These are phyloP conservation scores for Paramuricea clavata DNA, from an alignment of 92 coral and sea anemone species.

Conservation along the genomic window DNA sequence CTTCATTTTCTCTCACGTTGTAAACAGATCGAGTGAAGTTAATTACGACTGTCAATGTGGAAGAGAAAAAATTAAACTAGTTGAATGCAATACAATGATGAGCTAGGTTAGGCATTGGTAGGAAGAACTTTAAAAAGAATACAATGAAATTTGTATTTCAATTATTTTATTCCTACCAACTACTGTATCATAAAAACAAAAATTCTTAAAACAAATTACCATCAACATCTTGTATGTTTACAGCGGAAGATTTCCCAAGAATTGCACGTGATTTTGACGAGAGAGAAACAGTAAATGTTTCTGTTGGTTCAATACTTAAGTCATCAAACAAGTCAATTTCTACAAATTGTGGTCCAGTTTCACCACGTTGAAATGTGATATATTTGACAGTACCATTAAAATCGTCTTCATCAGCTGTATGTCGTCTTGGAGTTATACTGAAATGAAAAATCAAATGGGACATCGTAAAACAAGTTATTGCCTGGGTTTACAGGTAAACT, in stretches of 20 bases:
- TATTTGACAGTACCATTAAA: not conserved
- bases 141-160: too few relatives aligned
- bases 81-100: too few relatives aligned
- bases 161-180: too few relatives aligned
- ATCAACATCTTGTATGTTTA: conserved; percentile 5
- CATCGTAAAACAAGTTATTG: not conserved
- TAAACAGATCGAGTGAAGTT: conserved; percentile 16
- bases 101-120: not conserved
- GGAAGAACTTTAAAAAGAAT: too few relatives aligned
- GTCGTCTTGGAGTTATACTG: conserved; percentile 6
- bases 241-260: not conserved
- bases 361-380: conserved; percentile 24
- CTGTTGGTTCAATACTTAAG: not conserved
- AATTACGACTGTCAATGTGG: not conserved
- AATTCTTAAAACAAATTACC: not conserved
- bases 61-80: not conserved
- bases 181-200: too few relatives aligned
- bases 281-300: conserved; percentile 16
- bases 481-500: too few relatives aligned
- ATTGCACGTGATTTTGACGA: not conserved
- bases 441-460: not conserved
- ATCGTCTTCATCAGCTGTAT: conserved; percentile 13
- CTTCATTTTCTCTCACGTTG: conserved; percentile 23
- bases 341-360: not conserved
- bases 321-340: conserved; percentile 5